Conservation (phyloP, 1,140 invertebrate species). For the Coptotermes formosanus region DNA sequence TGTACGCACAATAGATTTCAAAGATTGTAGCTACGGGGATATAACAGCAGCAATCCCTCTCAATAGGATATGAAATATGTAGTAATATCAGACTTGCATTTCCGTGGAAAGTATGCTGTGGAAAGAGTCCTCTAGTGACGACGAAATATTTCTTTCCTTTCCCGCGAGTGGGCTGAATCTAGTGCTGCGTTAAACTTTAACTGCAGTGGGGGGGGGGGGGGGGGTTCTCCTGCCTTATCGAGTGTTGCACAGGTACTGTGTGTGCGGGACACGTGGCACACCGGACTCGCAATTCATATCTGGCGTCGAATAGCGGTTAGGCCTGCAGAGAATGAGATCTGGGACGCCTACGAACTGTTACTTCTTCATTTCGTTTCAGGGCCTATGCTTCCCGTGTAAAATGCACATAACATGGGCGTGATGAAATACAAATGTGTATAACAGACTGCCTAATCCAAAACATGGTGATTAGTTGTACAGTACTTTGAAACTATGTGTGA, state of each 20-base stretch:
- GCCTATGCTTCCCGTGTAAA: not conserved
- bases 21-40: no score
- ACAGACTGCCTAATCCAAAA: not conserved
- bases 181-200: no score
- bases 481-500: no score
- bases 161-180: no score
- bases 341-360: not conserved
- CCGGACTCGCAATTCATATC: not conserved
- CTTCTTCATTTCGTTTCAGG: not conserved
- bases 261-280: not conserved
- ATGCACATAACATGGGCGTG: not conserved
- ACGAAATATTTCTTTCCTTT: no score
- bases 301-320: not conserved
- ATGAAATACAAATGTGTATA: not conserved
- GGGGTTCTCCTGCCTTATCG: not conserved
- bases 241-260: not conserved
- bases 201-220: no score
- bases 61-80: no score
- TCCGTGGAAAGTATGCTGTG: no score
- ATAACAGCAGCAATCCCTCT: no score
- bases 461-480: not conserved
- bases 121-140: no score
- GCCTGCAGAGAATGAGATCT: not conserved
- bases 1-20: no score
- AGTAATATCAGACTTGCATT: no score